Conservation (phyloP, 2,113 vertebrate species). For the Irena cyanogastra region DNA sequence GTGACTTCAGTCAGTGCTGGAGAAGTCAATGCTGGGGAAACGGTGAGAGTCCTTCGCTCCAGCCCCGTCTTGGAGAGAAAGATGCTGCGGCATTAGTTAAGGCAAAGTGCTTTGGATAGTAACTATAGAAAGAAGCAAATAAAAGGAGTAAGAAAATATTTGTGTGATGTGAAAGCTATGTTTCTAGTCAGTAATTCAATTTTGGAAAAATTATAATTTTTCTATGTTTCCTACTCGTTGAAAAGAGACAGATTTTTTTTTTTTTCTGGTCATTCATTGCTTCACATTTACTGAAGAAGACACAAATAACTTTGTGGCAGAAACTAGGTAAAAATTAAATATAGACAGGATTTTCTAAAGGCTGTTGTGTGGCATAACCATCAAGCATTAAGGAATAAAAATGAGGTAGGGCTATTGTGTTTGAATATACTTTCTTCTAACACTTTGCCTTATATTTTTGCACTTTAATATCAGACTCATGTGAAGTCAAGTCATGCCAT, state of each 20-base stretch:
- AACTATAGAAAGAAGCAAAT: background rate
- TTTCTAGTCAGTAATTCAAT: background rate
- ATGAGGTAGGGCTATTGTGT: fast-evolving
- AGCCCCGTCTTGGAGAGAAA: background rate
- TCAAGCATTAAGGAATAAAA: background rate
- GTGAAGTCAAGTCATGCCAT: background rate
- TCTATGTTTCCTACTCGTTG: background rate
- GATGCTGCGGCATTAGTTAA: background rate
- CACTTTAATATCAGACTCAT: background rate
- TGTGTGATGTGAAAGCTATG: background rate
- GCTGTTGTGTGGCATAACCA: background rate
- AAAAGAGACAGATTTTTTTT: background rate
- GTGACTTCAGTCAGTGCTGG: too few relatives aligned
- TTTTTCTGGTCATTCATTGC: background rate
- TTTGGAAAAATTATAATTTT: background rate
- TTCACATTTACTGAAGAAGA: background rate
- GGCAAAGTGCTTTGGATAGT: background rate
- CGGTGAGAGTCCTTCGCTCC: fast-evolving
- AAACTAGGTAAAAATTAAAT: background rate
- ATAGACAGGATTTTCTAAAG: background rate
- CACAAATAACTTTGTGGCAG: background rate
- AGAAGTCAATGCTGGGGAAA: background rate
- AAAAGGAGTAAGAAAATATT: background rate
- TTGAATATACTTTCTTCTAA: background rate
- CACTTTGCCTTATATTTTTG: background rate